phyloP scores from a whole-genome alignment of 2,113 vertebrate genomes.

The Phoenicopterus ruber region DNA sequence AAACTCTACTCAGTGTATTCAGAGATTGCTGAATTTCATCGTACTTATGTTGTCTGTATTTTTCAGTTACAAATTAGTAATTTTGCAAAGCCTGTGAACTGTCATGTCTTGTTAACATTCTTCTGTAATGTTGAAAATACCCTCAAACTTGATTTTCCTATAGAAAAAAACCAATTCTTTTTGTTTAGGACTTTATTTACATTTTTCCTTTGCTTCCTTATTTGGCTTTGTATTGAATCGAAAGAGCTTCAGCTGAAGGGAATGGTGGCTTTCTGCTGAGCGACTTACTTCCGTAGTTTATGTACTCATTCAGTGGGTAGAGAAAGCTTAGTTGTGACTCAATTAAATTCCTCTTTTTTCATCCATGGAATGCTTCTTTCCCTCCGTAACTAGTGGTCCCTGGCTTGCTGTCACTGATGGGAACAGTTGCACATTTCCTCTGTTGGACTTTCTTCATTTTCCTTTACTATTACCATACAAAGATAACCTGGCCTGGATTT shows the following conservation, averaged over 20 bases:
- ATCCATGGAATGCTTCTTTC: not conserved
- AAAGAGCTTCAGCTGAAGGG: not conserved
- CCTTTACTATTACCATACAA: not conserved
- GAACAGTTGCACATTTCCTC: not conserved
- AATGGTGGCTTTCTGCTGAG: not conserved
- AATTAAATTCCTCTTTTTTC: not conserved
- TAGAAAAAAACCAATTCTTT: not conserved
- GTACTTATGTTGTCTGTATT: not conserved
- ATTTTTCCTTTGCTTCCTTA: not conserved
- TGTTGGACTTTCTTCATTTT: not conserved
- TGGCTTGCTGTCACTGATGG: not conserved
- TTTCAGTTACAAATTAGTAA: not conserved
- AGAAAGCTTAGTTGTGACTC: not conserved
- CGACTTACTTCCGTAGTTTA: not conserved
- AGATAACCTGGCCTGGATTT: not conserved
- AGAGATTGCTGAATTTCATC: not conserved
- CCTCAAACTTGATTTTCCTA: not conserved
- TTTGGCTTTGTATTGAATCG: not conserved
- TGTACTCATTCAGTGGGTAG: not conserved
- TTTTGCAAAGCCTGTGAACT: not conserved
- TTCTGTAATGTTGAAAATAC: not conserved
- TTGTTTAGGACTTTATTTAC: not conserved
- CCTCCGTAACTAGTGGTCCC: not conserved
- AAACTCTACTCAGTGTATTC: not conserved
- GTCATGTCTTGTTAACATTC: not conserved